Evolutionary conservation across 2,113 vertebrate genomes (phyloP).

Genomic region (Pedetes capensis): DNA sequence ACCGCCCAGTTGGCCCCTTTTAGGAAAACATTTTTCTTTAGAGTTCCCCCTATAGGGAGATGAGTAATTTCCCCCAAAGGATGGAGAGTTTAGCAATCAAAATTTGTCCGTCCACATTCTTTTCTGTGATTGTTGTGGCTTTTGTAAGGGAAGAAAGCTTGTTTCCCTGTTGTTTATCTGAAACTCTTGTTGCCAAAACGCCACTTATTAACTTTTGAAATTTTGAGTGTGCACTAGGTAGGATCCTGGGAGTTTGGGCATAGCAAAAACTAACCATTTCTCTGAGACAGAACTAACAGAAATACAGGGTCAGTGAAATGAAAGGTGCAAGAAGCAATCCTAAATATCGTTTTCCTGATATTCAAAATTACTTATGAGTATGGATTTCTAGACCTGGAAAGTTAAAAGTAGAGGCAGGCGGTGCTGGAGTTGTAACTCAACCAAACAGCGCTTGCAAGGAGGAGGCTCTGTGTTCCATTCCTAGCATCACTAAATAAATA

Average conservation of each 20-base stretch:
- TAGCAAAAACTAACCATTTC: neutral
- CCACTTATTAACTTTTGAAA: neutral
- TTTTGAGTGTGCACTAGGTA: neutral
- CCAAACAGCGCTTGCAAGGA: too few relatives aligned
- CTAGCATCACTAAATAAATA: neutral
- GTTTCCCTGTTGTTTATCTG: neutral
- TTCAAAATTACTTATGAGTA: neutral
- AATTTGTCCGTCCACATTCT: neutral
- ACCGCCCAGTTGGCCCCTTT: conserved; percentile 53
- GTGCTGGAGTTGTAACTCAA: too few relatives aligned
- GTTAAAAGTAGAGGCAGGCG: neutral
- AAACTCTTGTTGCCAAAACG: neutral
- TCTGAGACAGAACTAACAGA: neutral
- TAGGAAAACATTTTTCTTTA: conserved; percentile 25
- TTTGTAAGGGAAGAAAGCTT: neutral
- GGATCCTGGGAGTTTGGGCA: neutral
- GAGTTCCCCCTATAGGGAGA: conserved; percentile 42
- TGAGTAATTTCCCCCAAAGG: neutral
- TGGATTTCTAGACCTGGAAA: neutral
- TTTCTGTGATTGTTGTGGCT: neutral
- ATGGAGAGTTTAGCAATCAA: neutral
- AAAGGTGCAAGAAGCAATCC: neutral
- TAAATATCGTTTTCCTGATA: neutral
- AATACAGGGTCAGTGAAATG: neutral
- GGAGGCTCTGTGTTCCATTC: neutral